phyloP scores from a whole-genome alignment of 2,113 vertebrate species.

The Sylvia atricapilla region DNA sequence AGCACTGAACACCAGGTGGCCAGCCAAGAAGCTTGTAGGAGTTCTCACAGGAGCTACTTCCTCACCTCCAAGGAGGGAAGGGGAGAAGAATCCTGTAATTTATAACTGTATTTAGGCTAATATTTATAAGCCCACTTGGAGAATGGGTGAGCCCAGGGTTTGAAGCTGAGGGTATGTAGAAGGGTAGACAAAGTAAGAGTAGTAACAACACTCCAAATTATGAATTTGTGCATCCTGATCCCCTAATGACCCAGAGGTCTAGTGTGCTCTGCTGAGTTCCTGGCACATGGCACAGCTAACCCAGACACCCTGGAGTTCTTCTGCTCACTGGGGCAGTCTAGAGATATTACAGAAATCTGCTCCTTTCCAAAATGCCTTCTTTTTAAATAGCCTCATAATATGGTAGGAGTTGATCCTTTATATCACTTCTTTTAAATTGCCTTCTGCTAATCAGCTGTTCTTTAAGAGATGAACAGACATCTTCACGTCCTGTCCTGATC shows the following conservation, averaged over 20 bases:
- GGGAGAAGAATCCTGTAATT: neutral
- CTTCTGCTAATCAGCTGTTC: slow-evolving; percentile 49
- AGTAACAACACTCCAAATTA: neutral
- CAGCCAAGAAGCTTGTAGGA: neutral
- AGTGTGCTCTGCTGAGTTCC: neutral
- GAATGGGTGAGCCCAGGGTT: neutral
- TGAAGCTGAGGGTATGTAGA: neutral
- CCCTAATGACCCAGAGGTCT: neutral
- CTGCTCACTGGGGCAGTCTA: neutral
- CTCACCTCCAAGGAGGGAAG: neutral
- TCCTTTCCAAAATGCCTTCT: neutral
- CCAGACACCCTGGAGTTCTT: neutral
- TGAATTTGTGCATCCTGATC: neutral
- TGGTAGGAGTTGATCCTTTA: neutral
- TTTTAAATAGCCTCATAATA: neutral
- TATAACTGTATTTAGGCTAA: neutral
- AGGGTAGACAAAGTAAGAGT: neutral
- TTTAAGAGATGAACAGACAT: slow-evolving; percentile 5
- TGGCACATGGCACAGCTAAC: neutral
- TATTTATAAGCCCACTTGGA: neutral
- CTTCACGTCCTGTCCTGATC: neutral
- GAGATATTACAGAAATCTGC: neutral
- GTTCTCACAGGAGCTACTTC: neutral
- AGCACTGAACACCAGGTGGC: neutral
- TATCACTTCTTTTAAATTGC: slow-evolving; percentile 17